Percentiles rank a stretch among this genome's conserved stretches.
phyloP scores from a whole-genome alignment of 1,140 invertebrate species.

The Adelges cooleyi region DNA sequence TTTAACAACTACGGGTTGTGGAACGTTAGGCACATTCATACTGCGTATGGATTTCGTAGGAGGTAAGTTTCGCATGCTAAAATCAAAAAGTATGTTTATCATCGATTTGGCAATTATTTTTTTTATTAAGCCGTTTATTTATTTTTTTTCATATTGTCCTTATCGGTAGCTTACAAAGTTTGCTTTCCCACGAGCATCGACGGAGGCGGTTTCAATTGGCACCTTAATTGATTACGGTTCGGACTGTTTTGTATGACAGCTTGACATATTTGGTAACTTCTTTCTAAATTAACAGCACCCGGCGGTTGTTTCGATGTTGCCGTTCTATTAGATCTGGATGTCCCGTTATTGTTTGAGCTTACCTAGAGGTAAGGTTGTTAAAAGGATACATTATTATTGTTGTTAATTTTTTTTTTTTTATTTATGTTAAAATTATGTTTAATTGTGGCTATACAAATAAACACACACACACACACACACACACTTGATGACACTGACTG shows the following conservation, averaged over 20 bases:
- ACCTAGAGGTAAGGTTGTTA: not conserved
- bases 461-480: too few relatives aligned
- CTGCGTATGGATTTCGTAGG: not conserved
- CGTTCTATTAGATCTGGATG: constrained; percentile 32
- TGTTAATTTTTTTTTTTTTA: too few relatives aligned
- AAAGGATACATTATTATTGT: too few relatives aligned
- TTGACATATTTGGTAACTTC: constrained; percentile 92
- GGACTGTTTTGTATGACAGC: constrained; percentile 86
- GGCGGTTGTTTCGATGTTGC: constrained; percentile 55
- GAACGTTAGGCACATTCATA: not conserved
- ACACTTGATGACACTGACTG: too few relatives aligned
- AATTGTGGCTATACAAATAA: too few relatives aligned
- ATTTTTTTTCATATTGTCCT: too few relatives aligned
- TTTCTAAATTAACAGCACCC: constrained; percentile 77
- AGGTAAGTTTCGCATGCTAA: not conserved
- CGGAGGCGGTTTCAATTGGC: constrained; percentile 70
- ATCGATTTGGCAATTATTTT: too few relatives aligned
- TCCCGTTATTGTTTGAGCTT: not conserved
- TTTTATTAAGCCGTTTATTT: too few relatives aligned
- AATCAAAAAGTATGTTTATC: not conserved
- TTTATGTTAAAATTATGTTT: too few relatives aligned
- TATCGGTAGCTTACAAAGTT: not conserved
- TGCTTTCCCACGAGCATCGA: constrained; percentile 48
- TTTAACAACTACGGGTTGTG: constrained; percentile 42
- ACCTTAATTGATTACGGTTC: constrained; percentile 73